Evolutionary conservation across 1,140 invertebrate species (phyloP), one percentile per base, ranked within the genome.

Genomic region (Zophobas morio): DNA sequence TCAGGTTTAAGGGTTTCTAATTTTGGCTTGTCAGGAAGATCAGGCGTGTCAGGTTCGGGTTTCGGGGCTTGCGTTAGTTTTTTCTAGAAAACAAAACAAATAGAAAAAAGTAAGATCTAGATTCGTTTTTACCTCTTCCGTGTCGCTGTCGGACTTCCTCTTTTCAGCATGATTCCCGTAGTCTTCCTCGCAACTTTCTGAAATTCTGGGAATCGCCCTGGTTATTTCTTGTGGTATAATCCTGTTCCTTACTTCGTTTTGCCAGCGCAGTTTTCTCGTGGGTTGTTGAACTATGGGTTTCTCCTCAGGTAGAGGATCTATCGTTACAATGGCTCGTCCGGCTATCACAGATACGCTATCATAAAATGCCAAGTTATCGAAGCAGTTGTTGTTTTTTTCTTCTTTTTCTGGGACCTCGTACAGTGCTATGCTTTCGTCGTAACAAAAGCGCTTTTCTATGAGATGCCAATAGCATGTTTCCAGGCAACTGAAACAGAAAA

Each of bases 261-360:
- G 75, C 51, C 51, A 74, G 33, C 42, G 54, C 20, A 57, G 37
- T 34, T 35, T 60, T 35, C 53, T 74, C 4, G 71, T 77, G 0
- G 81, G 82, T 75, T 83, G 81, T 75, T 79, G 57, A 6, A 82
- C 49, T 20, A 83, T 75, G 6, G 77, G 74, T 49, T 53, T 76
- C 40, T 66, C 57, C 6, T 74, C 49, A 20, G 80, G 77, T 37
- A 83, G 34, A 5, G 84, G 84, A 36, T 85, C 84, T 39, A 85
- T 85, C 6, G 83, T 85, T 5, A 85, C 84, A 56, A 85, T 81
- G 42, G 82, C 75, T 8, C 84, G 78, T 36, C 83, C 82, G 6
- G 81, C 81, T 80, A 85, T 85, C 74, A 85, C 80, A 75, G 84
- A 80, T 51, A 85, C 83, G 71, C 84, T 85, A 78, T 85, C 84